Percentiles rank a stretch among this genome's conserved stretches.
Evolutionary conservation across 53 echinoderm and acorn worm genomes (phyloP).

Genomic region (Arbacia lixula): DNA sequence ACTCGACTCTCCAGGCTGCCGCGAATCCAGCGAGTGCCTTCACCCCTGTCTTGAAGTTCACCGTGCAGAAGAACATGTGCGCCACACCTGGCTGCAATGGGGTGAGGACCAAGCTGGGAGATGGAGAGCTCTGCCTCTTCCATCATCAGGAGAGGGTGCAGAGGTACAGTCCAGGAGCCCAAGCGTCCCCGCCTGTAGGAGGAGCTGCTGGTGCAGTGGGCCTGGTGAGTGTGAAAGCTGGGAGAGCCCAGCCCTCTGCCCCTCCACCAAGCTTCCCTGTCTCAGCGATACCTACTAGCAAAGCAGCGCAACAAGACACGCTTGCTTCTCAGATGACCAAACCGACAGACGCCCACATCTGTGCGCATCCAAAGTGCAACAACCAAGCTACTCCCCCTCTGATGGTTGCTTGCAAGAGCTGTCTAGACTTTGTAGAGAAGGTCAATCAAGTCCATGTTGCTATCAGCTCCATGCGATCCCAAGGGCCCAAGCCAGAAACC

Average conservation of each 20-base stretch:
- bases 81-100: constrained; percentile 81
- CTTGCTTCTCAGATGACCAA: neutral
- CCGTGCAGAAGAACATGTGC: constrained; percentile 87
- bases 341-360: neutral
- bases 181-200: neutral
- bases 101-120: constrained; percentile 54
- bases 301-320: neutral
- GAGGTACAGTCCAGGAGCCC: constrained; percentile 14
- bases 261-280: constrained; percentile 35
- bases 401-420: constrained; percentile 61
- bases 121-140: constrained; percentile 8
- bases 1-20: neutral
- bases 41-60: constrained; percentile 37
- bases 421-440: constrained; percentile 44
- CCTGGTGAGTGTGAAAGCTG: neutral
- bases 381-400: constrained; percentile 68
- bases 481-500: neutral
- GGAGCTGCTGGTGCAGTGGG: neutral
- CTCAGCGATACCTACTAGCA: neutral
- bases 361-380: constrained; percentile 64
- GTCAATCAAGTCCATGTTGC: constrained; percentile 6
- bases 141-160: constrained; percentile 6
- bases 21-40: neutral
- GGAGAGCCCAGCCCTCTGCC: constrained; percentile 31
- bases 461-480: neutral